These are phyloP conservation scores for Myotis daubentonii DNA, from an alignment of 2,797 vertebrate species.

Conservation along the genomic window DNA sequence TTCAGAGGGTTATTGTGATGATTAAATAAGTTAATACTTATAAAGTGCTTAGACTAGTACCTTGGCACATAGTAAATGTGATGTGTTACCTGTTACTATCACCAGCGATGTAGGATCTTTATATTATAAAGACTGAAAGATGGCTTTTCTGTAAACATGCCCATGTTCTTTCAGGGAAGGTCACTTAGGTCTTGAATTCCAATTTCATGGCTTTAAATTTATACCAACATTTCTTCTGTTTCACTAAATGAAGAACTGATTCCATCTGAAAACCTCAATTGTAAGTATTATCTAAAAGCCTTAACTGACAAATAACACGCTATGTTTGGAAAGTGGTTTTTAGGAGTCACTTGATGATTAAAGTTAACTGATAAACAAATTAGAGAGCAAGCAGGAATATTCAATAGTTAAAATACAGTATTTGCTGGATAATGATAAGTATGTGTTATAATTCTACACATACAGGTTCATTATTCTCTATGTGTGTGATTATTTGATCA, in stretches of 20 bases:
- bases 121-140: not conserved
- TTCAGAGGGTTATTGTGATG: not conserved
- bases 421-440: not conserved
- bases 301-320: not conserved
- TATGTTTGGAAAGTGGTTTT: not conserved
- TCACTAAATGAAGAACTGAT: not conserved
- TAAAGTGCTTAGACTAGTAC: not conserved
- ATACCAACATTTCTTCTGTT: slow-evolving; percentile 20
- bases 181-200: not conserved
- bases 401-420: not conserved
- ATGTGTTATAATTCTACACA: not conserved
- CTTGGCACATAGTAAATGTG: not conserved
- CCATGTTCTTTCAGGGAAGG: not conserved
- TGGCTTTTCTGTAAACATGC: not conserved
- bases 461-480: not conserved
- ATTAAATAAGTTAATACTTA: not conserved
- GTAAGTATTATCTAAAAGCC: not conserved
- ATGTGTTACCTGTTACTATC: not conserved
- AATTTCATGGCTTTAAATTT: slow-evolving; percentile 39
- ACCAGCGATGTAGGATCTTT: not conserved
- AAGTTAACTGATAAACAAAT: not conserved
- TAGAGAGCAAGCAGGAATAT: not conserved
- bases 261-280: slow-evolving; percentile 16
- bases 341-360: slow-evolving; percentile 1
- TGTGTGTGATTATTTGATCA: not conserved